These are phyloP conservation scores for Eledona agricola DNA, from an alignment of 2,888 invertebrate species.

Conservation along the genomic window DNA sequence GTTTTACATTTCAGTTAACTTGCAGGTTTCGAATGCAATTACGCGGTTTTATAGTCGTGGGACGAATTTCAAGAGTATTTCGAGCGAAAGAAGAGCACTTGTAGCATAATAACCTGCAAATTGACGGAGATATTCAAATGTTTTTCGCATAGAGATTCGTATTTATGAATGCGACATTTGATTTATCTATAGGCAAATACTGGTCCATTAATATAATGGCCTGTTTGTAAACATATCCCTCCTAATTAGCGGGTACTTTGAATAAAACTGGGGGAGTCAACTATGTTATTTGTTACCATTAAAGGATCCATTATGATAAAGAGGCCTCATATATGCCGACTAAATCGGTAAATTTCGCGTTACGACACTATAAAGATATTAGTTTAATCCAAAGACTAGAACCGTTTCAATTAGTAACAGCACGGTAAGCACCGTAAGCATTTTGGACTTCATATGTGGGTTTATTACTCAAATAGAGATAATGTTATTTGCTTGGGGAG, in stretches of 20 bases:
- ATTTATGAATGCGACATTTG: slow-evolving; percentile 1
- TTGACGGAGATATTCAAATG: slow-evolving; percentile 1
- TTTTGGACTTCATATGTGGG: slow-evolving; percentile 10
- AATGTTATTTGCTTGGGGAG: slow-evolving; percentile 13
- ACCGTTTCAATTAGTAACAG: slow-evolving; percentile 19
- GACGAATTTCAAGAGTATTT: slow-evolving; percentile 3
- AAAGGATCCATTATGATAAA: no score
- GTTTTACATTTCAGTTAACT: slow-evolving; percentile 26
- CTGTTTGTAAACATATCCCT: slow-evolving; percentile 14
- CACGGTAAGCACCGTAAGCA: background rate
- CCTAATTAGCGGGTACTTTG: slow-evolving; percentile 14
- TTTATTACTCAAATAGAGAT: slow-evolving; percentile 24
- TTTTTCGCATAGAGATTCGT: background rate
- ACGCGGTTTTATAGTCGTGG: slow-evolving; percentile 7
- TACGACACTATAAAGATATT: slow-evolving; percentile 21
- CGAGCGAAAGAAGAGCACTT: slow-evolving; percentile 8
- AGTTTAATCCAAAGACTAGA: slow-evolving; percentile 18
- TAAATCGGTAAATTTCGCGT: slow-evolving; percentile 19
- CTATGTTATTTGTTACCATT: no score
- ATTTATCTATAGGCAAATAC: slow-evolving; percentile 7
- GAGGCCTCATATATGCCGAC: background rate
- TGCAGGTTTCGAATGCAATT: background rate
- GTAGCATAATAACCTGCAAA: slow-evolving; percentile 25
- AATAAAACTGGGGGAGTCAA: slow-evolving; percentile 9
- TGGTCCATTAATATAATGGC: slow-evolving; percentile 10